Conservation (phyloP, 2,797 vertebrate genomes). For the Cyclura pinguis region DNA sequence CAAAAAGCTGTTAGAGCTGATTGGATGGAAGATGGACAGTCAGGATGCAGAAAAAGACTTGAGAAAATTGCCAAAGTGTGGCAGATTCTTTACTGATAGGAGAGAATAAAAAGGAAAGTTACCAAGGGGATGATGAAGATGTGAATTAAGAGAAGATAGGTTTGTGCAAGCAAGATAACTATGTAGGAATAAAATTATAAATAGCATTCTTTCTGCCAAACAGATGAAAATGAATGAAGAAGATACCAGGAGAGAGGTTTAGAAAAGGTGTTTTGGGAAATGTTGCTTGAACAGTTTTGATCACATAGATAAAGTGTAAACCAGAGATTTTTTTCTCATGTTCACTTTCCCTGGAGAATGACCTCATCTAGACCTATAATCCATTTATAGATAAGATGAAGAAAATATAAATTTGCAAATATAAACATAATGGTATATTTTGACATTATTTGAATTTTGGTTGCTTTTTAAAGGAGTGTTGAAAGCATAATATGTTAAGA, state of each 20-base stretch:
- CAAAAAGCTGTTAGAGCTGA: not conserved
- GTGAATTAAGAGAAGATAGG: not conserved
- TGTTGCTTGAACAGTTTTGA: not conserved
- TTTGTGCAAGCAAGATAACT: not conserved
- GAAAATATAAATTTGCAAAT: not conserved
- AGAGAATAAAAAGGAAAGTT: not conserved
- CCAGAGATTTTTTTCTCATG: not conserved
- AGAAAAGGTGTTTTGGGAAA: not conserved
- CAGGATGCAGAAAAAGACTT: not conserved
- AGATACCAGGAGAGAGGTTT: not conserved
- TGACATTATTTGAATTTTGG: not conserved
- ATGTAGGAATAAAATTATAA: not conserved
- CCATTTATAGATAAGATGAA: not conserved
- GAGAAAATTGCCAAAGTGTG: not conserved
- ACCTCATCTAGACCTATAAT: not conserved
- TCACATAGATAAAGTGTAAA: not conserved
- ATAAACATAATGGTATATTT: not conserved
- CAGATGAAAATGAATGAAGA: not conserved
- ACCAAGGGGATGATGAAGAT: not conserved
- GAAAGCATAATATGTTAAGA: not conserved
- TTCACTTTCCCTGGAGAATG: not conserved
- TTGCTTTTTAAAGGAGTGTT: not conserved
- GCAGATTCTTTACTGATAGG: not conserved
- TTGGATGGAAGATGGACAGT: not conserved
- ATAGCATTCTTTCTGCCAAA: not conserved